These are phyloP conservation scores for Dryadula phaetusa DNA, from an alignment of 2,888 invertebrate genomes.

Conservation along the genomic window DNA sequence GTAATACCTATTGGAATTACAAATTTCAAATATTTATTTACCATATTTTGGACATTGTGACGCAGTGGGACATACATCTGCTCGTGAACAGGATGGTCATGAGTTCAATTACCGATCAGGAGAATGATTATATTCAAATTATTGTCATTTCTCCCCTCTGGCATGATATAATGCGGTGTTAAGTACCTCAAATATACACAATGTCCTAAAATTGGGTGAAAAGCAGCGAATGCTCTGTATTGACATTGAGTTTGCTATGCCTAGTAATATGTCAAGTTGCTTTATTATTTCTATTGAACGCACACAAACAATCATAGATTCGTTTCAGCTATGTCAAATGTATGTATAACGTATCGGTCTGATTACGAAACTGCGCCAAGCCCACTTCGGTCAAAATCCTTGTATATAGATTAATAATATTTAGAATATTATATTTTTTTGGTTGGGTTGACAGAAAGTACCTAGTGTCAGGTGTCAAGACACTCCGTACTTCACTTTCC, in stretches of 20 bases:
- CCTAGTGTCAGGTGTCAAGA: no score
- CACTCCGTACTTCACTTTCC: no score
- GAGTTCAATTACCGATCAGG: neutral
- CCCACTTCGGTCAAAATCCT: conserved; percentile 1
- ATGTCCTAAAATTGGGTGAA: no score
- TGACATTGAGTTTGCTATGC: neutral
- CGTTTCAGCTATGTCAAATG: neutral
- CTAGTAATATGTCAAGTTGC: no score
- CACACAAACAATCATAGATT: neutral
- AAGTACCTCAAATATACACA: neutral
- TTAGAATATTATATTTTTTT: no score
- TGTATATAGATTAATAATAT: no score
- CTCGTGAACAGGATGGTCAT: neutral
- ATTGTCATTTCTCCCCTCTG: neutral
- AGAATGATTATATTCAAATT: neutral
- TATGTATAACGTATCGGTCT: neutral
- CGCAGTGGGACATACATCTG: no score
- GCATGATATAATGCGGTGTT: neutral
- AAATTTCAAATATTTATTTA: no score
- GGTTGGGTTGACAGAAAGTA: neutral
- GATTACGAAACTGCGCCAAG: conserved; percentile 11
- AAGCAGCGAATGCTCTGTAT: no score
- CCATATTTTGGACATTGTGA: no score
- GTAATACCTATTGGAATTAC: neutral
- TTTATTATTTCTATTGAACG: neutral